A percentile compares a stretch with the other conserved stretches of the same genome.
Evolutionary conservation across 2,113 vertebrate genomes (phyloP).

Genomic region (Corvus cornix): DNA sequence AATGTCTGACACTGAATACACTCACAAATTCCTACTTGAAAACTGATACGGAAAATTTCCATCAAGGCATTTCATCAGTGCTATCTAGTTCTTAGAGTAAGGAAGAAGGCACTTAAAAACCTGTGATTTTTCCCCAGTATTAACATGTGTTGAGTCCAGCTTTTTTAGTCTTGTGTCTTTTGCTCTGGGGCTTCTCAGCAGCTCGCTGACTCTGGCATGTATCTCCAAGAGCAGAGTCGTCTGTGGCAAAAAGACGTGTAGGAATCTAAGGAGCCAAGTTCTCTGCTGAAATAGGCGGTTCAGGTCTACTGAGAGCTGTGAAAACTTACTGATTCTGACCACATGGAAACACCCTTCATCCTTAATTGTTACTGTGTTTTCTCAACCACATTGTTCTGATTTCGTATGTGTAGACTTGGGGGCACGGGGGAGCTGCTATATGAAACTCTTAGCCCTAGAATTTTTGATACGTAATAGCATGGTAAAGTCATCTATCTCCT

Average conservation of each 20-base stretch:
- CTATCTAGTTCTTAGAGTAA: not conserved
- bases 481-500: not conserved
- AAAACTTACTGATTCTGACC: not conserved
- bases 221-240: not conserved
- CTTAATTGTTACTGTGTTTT: not conserved
- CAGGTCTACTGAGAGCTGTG: not conserved
- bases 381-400: not conserved
- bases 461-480: not conserved
- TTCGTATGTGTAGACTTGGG: not conserved
- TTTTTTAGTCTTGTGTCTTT: not conserved
- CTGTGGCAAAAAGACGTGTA: not conserved
- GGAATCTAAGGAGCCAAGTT: not conserved
- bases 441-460: not conserved
- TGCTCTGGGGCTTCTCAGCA: not conserved
- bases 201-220: not conserved
- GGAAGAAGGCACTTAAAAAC: not conserved
- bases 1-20: not conserved
- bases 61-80: not conserved
- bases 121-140: not conserved
- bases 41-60: not conserved
- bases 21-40: not conserved
- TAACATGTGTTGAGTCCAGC: not conserved
- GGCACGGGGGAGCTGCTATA: rapidly evolving
- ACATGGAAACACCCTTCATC: not conserved
- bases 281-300: not conserved